Percentiles rank a stretch among this genome's conserved stretches.
Conservation (phyloP, 2,888 invertebrate species). For the Unio pictorum region DNA sequence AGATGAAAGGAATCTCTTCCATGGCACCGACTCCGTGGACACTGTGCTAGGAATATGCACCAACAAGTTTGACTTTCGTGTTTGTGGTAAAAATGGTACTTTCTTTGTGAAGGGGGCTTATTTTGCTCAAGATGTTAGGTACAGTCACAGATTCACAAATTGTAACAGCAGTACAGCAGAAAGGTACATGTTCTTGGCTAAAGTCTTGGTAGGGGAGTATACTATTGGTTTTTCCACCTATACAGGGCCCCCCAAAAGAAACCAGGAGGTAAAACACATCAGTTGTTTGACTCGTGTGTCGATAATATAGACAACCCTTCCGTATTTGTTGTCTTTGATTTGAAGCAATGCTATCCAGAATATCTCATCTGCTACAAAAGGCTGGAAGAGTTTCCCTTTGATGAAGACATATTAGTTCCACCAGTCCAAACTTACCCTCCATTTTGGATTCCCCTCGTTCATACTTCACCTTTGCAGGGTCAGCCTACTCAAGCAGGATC, state of each 20-base stretch:
- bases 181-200: conserved; percentile 48
- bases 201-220: conserved; percentile 52
- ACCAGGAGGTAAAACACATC: conserved; percentile 20
- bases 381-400: too few species aligned
- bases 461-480: too few species aligned
- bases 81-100: conserved; percentile 50
- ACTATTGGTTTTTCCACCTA: conserved; percentile 30
- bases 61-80: conserved; percentile 50
- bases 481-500: too few species aligned
- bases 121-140: conserved; percentile 44
- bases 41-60: conserved; percentile 47
- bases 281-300: conserved; percentile 55
- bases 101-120: conserved; percentile 55
- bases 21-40: conserved; percentile 45
- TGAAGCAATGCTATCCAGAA: conserved; percentile 53
- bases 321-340: conserved; percentile 54
- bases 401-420: too few species aligned
- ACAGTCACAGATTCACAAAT: conserved; percentile 36
- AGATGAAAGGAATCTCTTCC: conserved; percentile 43
- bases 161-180: not conserved
- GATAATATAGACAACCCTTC: conserved; percentile 37
- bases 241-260: conserved; percentile 44
- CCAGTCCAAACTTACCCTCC: too few species aligned
- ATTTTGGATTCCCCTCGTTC: too few species aligned
- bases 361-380: conserved; percentile 45